A percentile compares a stretch with the other conserved stretches of the same genome.
phyloP scores from a whole-genome alignment of 2,888 invertebrate genomes.

The Cheilosia variabilis region DNA sequence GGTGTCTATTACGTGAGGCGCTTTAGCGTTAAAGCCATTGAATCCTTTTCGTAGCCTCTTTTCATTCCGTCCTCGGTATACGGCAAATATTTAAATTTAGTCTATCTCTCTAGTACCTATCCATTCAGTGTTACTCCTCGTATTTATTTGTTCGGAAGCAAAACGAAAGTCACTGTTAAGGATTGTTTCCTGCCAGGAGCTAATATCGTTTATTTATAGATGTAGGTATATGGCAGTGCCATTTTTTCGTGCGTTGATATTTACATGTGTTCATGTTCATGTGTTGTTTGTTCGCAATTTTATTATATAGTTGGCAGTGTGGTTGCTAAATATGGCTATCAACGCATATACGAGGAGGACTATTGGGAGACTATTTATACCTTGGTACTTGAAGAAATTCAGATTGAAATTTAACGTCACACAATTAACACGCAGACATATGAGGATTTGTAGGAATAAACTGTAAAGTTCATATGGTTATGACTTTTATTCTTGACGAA shows the following conservation, averaged over 20 bases:
- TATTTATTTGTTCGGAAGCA: constrained; percentile 43
- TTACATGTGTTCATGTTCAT: background rate
- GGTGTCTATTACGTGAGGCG: constrained; percentile 59
- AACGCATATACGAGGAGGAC: no score
- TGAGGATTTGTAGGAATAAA: no score
- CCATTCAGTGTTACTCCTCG: background rate
- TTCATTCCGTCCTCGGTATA: constrained; percentile 18
- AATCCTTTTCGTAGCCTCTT: constrained; percentile 44
- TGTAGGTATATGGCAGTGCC: background rate
- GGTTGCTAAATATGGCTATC: no score
- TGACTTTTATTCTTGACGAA: no score
- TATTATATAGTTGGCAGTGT: no score
- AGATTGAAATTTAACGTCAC: no score
- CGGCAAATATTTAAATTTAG: constrained; percentile 56
- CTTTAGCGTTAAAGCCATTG: constrained; percentile 59
- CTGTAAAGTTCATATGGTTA: no score
- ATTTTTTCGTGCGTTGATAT: background rate
- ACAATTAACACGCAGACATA: no score
- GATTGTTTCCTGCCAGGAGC: constrained; percentile 58
- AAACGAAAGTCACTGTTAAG: constrained; percentile 36
- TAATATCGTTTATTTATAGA: background rate
- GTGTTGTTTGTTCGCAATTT: background rate
- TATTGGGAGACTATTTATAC: no score
- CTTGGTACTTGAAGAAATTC: no score
- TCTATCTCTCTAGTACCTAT: constrained; percentile 8